Evolutionary conservation across 2,797 vertebrate genomes (phyloP), one percentile per base, ranked within the genome.

Genomic region (Scarus forsteni): DNA sequence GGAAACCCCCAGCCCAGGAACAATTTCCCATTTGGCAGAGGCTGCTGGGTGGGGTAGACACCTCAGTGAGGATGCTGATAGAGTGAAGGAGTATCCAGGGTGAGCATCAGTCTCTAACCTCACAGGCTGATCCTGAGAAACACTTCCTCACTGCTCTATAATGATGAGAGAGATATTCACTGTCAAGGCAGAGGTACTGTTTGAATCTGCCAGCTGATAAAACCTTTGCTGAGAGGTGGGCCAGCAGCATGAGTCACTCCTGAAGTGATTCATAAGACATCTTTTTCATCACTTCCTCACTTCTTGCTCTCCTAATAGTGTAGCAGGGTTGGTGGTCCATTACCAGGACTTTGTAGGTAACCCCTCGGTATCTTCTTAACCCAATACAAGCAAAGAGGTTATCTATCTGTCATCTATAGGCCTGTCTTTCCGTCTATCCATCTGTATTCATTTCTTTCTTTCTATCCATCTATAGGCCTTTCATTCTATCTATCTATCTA

Each of bases 1-100:
- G 75, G 82, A 73, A 85, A 85, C 85, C 75, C 73, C 74, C 67
- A 62, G 58, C 59, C 58, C 60, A 65, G 43, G 39, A 73, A 60
- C 43, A 48, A 27, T 60, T 68, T 75, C 42, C 44, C 57, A 48
- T 55, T 75, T 59, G 61, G 45, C 58, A 61, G 43, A 51, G n/a
- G 52, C 53, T 44, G 54, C 43, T 53, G 54, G 50, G 45, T 45
- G 40, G 16, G 58, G 43, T 43, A 48, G 44, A 70, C 7, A n/a
- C 54, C 62, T 66, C 19, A 5, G 42, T 6, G 34, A 43, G 55
- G 52, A 66, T 63, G 45, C 56, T 68, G 70, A 67, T 27, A 5
- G 43, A 50, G 11, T 8, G 55, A 71, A 62, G 53, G 27, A 63
- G 59, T 34, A 51, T 64, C 52, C 39, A 35, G 44, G 34, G 61